Evolutionary conservation across 2,797 vertebrate species (phyloP).

Genomic region (Eulemur mongoz): DNA sequence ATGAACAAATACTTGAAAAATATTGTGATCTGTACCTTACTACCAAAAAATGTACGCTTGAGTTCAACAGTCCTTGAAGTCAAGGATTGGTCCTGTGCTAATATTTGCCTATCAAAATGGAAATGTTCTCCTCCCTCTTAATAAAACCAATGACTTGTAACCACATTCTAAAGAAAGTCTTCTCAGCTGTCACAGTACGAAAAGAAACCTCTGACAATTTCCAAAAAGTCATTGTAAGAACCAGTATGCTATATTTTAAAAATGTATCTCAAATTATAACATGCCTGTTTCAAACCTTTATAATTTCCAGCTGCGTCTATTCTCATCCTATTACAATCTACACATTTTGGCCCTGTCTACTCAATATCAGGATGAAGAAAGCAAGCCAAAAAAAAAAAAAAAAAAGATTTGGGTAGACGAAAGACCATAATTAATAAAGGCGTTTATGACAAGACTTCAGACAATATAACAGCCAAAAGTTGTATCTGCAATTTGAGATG

Average conservation of each 20-base stretch:
- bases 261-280: neutral
- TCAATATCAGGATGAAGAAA: neutral
- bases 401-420: neutral
- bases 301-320: neutral
- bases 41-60: neutral
- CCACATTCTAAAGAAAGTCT: slow-evolving; percentile 35
- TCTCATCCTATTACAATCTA: neutral
- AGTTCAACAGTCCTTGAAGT: neutral
- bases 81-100: neutral
- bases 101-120: slow-evolving; percentile 2
- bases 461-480: slow-evolving; percentile 23
- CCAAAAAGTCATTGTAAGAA: neutral
- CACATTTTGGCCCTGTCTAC: neutral
- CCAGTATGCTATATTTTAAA: neutral
- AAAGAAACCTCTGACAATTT: slow-evolving; percentile 11
- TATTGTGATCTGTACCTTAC: slow-evolving; percentile 11
- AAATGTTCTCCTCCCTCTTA: neutral
- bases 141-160: slow-evolving; percentile 9
- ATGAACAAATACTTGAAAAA: slow-evolving; percentile 22
- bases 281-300: neutral
- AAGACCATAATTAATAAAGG: slow-evolving; percentile 25
- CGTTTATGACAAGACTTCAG: neutral
- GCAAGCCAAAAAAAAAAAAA: neutral
- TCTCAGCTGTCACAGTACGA: neutral
- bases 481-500: slow-evolving; percentile 53